Percentiles rank a stretch among this genome's conserved stretches.
Evolutionary conservation across 2,888 invertebrate genomes (phyloP).

Genomic region (Chrysotoxum bicinctum): DNA sequence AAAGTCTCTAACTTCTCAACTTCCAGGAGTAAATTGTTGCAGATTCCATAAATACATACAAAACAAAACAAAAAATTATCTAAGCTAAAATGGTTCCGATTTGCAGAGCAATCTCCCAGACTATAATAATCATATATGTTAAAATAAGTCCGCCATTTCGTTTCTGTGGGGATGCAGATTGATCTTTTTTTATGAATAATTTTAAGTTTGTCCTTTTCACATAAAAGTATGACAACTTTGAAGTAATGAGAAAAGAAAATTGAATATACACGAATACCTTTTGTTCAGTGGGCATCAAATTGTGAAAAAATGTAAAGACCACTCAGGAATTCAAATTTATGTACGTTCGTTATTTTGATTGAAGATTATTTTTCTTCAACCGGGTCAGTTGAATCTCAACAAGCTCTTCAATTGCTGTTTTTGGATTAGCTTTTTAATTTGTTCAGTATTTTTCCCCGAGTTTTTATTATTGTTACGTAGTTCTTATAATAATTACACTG

Average conservation of each 20-base stretch:
- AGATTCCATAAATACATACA: too few species aligned
- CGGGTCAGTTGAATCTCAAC: neutral
- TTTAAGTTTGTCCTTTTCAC: conserved; percentile 46
- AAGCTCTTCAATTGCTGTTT: neutral
- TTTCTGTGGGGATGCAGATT: conserved; percentile 14
- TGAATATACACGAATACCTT: neutral
- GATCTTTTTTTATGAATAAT: conserved; percentile 60
- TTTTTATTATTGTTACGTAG: too few species aligned
- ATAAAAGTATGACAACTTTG: conserved; percentile 19
- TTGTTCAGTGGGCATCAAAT: neutral
- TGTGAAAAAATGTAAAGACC: neutral
- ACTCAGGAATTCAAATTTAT: conserved; percentile 3
- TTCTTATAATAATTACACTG: too few species aligned
- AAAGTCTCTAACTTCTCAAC: too few species aligned
- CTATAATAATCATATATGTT: neutral
- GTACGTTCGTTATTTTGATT: neutral
- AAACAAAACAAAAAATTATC: too few species aligned
- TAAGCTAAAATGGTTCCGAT: neutral
- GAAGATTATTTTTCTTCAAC: neutral
- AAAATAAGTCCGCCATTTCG: neutral
- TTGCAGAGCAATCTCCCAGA: neutral
- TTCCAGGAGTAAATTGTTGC: too few species aligned
- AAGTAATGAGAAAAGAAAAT: conserved; percentile 36
- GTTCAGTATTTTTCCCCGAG: neutral
- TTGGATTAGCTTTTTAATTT: neutral